Conservation (phyloP, 2,888 invertebrate genomes). For the Odontocerum albicorne region DNA sequence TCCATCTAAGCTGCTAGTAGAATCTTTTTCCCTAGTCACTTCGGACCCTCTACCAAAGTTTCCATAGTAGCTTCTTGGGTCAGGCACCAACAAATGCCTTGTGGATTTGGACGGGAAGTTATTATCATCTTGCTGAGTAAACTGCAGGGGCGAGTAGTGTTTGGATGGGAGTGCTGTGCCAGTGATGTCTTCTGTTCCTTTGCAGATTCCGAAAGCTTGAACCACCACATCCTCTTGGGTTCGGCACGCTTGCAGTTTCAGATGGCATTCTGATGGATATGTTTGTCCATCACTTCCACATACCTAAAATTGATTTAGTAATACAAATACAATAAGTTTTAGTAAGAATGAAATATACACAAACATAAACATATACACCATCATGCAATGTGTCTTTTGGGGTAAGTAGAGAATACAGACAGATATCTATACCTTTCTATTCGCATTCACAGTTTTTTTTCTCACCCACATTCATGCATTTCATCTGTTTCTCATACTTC, state of each 20-base stretch:
- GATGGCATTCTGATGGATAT: slow-evolving; percentile 69
- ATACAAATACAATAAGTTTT: too few relatives aligned
- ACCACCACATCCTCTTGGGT: slow-evolving; percentile 63
- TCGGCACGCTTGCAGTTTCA: slow-evolving; percentile 69
- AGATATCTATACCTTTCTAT: too few relatives aligned
- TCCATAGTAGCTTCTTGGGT: slow-evolving; percentile 57
- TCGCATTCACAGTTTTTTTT: too few relatives aligned
- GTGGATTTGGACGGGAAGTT: slow-evolving; percentile 68
- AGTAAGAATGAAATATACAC: too few relatives aligned
- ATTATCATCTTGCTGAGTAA: slow-evolving; percentile 66
- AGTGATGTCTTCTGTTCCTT: slow-evolving; percentile 46
- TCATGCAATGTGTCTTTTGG: too few relatives aligned
- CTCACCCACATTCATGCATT: too few relatives aligned
- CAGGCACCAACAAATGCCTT: slow-evolving; percentile 63
- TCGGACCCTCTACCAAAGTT: slow-evolving; percentile 34
- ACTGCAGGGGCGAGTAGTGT: slow-evolving; percentile 64
- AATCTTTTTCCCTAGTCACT: slow-evolving; percentile 34
- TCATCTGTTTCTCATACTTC: too few relatives aligned
- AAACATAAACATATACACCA: too few relatives aligned
- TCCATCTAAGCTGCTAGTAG: slow-evolving; percentile 35
- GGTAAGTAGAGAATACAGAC: too few relatives aligned
- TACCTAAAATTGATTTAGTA: slow-evolving; percentile 41
- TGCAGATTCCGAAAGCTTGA: slow-evolving; percentile 64
- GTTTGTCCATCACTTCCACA: slow-evolving; percentile 69
- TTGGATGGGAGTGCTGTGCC: slow-evolving; percentile 66